phyloP scores from a whole-genome alignment of 2,888 invertebrate genomes.

The Cyaniris semiargus region DNA sequence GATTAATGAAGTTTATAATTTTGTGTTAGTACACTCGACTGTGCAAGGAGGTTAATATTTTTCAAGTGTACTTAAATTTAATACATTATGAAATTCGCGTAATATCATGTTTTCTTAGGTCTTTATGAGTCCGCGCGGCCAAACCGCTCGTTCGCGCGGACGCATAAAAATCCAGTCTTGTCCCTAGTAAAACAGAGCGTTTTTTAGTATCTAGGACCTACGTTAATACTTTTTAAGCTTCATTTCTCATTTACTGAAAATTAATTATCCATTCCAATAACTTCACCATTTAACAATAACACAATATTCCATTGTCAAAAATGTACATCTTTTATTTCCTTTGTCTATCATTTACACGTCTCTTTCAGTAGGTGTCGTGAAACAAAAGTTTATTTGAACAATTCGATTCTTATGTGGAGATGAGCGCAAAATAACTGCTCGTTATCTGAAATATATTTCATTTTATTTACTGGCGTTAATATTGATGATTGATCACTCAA shows the following conservation, averaged over 20 bases:
- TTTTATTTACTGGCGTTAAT: background rate
- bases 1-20: background rate
- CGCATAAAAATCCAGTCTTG: no score
- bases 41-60: no score
- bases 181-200: no score
- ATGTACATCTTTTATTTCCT: background rate
- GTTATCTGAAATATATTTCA: background rate
- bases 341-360: background rate
- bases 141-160: no score
- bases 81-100: no score
- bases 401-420: slow-evolving; percentile 25
- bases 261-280: background rate
- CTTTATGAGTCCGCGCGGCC: no score
- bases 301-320: background rate
- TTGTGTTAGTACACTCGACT: background rate
- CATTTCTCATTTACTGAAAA: background rate
- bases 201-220: no score
- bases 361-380: background rate
- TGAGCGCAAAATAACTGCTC: slow-evolving; percentile 8
- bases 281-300: background rate
- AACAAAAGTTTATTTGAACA: slow-evolving; percentile 24
- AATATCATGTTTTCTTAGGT: no score
- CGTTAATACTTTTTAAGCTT: no score
- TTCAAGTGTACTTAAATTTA: no score
- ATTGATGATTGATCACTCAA: background rate